A percentile compares a stretch with the other conserved stretches of the same genome.
Evolutionary conservation across 2,888 invertebrate species (phyloP).

Genomic region (Chydorus sphaericus): DNA sequence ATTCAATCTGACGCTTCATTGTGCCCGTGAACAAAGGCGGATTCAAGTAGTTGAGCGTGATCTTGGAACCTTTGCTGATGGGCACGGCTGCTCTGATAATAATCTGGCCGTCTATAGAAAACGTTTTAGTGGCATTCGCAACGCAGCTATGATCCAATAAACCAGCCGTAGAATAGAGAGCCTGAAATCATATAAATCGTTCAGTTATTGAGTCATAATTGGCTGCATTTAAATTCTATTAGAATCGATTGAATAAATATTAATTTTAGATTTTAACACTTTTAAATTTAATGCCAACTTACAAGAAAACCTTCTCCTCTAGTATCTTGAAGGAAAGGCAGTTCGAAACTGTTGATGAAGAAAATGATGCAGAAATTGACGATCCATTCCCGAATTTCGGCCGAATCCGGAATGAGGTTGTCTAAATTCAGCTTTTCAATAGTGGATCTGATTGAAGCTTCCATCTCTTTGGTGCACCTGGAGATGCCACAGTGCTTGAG

Average conservation of each 20-base stretch:
- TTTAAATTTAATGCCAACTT: too few relatives aligned
- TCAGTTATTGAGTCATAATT: too few relatives aligned
- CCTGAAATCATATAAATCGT: too few relatives aligned
- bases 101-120: conserved; percentile 44
- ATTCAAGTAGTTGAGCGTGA: conserved; percentile 73
- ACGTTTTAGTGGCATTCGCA: conserved; percentile 70
- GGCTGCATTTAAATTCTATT: too few relatives aligned
- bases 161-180: conserved; percentile 55
- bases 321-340: conserved; percentile 17
- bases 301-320: conserved; percentile 11
- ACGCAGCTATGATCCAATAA: conserved; percentile 64
- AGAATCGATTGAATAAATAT: too few relatives aligned
- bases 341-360: conserved; percentile 40
- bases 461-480: conserved; percentile 11
- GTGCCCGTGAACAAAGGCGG: conserved; percentile 75
- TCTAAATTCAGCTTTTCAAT: conserved; percentile 5
- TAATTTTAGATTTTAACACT: too few relatives aligned
- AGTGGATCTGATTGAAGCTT: conserved; percentile 8
- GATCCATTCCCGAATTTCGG: conserved; percentile 55
- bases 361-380: conserved; percentile 58
- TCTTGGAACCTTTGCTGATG: conserved; percentile 46
- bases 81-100: conserved; percentile 46
- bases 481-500: conserved; percentile 46
- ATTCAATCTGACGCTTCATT: conserved; percentile 52
- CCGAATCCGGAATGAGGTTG: conserved; percentile 31